Evolutionary conservation across 2,888 invertebrate genomes (phyloP), one percentile per base, ranked within the genome.

Genomic region (Tenthredo livida): DNA sequence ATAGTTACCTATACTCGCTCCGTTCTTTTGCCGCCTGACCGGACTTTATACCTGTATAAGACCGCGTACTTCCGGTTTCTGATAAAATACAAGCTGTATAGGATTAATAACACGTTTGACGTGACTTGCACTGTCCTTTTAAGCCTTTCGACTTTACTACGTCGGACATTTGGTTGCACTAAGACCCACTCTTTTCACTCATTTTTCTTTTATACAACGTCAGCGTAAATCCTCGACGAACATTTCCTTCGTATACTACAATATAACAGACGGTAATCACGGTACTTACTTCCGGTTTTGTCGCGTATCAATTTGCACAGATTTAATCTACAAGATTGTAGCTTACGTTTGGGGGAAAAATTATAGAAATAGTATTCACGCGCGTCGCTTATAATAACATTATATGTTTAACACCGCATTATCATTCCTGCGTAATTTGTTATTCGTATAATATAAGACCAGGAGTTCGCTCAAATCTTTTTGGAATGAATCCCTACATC

Each of bases 21-120:
- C 80, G 50, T 80, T 21, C 58, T 37, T 58, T 83, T 83, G 47
- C 83, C 67, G 83, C 67, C 47, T 67, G 67, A 70, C 67, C 83
- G 83, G 70, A 83, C 83, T 47, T 54, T 33, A 33, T 83, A 83
- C 83, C 83, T 83, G 70, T 50, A 67, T 67, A 70, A 83, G 67
- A 67, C 67, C 47, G 29, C 47, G 7, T 29, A 70, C 83, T 83
- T 83, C 83, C 83, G 83, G 67, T 83, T 83, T 83, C 15, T 83
- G 43, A 67, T 83, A 70, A 67, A 80, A 67, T 58, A 37, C 67
- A 83, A 67, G 67, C 83, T 47, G 47, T 83, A 67, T 67, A 80
- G 67, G 43, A 70, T 70, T 70, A 61, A 17, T 33, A 61, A 83
- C 67, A 67, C 25, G 83, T 83, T 65, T 67, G 15, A 21, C 47